Evolutionary conservation across 2,797 vertebrate species (phyloP), one percentile per base, ranked within the genome.

Genomic region (Pristis pectinata): DNA sequence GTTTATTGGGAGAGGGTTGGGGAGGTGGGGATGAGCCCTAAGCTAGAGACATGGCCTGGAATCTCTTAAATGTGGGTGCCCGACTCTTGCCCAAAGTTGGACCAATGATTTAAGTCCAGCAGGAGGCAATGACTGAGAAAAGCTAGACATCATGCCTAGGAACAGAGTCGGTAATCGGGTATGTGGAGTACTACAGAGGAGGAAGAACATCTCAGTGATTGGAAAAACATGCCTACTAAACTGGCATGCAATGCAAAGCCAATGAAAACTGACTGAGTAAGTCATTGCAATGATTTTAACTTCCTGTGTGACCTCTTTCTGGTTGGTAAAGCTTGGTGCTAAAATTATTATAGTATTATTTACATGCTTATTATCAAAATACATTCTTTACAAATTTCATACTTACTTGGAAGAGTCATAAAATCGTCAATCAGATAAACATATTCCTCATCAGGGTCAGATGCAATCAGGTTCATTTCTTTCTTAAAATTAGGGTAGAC

Each of bases 391-490:
- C 59, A 34, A 89, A 79, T 10, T 94, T 27, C 53, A 30, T 79
- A 83, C 94, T 94, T 82, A 95, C 94, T 92, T 94, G 64, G 74
- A 61, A 95, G 70, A 10, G 94, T 95, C 74, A 53, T 92, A 92
- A 97, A 99, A 96, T 98, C 97, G 0, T 98, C 97, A 72, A 98
- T 98, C 24, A 97, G 96, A 95, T 97, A 97, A 94, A 98, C 95
- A 0, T 98, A 97, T 10, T 97, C 97, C 34, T 96, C 96, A 83
- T 97, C 96, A 0, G 98, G 97, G 77, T 98, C 97, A 0, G 98
- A 97, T 70, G 98, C 98, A 6, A 99, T 97, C 8, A 96, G 96
- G 22, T 97, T 97, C 96, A 98, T 98, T 97, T 98, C 98, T n/a
- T 95, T 96, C 94, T 95, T 96, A 95, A 98, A 98, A 76, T 97